phyloP scores from a whole-genome alignment of 1,140 invertebrate genomes.

The Holcopasites calliopsidis region DNA sequence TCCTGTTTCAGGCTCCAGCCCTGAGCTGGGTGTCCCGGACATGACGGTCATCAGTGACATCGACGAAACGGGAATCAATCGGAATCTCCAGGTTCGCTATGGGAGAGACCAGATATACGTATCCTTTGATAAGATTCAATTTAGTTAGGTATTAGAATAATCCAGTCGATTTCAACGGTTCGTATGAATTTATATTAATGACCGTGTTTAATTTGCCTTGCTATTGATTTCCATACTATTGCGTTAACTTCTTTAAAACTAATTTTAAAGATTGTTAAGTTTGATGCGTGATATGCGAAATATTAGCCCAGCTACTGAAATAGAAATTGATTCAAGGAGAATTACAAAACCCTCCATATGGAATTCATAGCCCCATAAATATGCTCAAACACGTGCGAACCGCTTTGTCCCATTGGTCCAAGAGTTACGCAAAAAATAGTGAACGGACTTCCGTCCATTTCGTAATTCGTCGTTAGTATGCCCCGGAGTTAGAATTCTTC shows the following conservation, averaged over 20 bases:
- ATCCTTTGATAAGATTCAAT: conserved; percentile 84
- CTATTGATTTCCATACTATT: too few species aligned
- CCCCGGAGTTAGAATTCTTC: conserved; percentile 14
- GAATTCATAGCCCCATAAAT: not conserved
- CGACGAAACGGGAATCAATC: conserved; percentile 94
- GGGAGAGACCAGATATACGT: conserved; percentile 94
- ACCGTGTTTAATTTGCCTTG: too few species aligned
- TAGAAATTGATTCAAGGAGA: not conserved
- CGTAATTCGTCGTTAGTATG: conserved; percentile 15
- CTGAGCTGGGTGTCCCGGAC: conserved; percentile 88
- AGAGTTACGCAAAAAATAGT: conserved; percentile 24
- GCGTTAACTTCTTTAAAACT: too few species aligned
- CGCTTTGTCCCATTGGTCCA: not conserved
- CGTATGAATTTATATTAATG: too few species aligned
- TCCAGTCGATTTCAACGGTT: too few species aligned
- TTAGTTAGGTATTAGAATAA: too few species aligned
- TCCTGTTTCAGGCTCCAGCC: conserved; percentile 81
- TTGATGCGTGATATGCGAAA: not conserved
- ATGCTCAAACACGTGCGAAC: conserved; percentile 12
- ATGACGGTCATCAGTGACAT: conserved; percentile 97
- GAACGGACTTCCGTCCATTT: conserved; percentile 41
- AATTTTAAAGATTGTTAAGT: too few species aligned
- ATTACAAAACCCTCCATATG: not conserved
- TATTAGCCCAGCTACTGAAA: not conserved
- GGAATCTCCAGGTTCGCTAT: conserved; percentile 92